Conservation (phyloP, 2,113 vertebrate genomes). For the Euleptes europaea region DNA sequence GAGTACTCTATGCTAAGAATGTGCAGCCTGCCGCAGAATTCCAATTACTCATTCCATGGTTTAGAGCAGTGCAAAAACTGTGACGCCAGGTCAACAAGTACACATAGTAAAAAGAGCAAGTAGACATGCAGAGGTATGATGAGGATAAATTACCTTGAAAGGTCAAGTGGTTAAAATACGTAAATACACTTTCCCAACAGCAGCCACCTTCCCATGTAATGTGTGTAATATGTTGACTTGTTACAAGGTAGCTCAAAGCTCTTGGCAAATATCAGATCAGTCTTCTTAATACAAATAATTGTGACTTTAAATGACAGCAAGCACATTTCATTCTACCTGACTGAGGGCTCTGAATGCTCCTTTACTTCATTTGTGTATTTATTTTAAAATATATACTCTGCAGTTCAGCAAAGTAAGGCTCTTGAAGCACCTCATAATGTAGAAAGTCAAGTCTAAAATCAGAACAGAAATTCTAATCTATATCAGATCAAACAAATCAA, state of each 20-base stretch:
- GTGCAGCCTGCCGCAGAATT: not conserved
- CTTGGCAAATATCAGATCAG: not conserved
- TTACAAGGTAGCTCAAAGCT: not conserved
- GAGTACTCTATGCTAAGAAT: conserved; percentile 23
- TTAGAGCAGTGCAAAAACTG: not conserved
- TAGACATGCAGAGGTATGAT: not conserved
- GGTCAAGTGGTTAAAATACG: not conserved
- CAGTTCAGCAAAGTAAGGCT: not conserved
- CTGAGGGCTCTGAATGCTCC: not conserved
- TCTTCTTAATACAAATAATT: not conserved
- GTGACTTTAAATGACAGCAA: not conserved
- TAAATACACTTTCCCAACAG: conserved; percentile 13
- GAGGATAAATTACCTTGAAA: conserved; percentile 38
- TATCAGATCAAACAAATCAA: not conserved
- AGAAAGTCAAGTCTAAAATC: not conserved
- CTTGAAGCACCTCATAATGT: not conserved
- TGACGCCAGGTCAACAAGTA: not conserved
- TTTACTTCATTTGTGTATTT: not conserved
- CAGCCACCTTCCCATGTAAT: not conserved
- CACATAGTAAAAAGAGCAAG: accelerated
- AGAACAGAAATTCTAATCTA: not conserved
- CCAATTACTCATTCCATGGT: conserved; percentile 26
- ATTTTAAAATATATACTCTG: not conserved
- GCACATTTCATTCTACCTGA: not conserved
- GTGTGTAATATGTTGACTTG: not conserved